Evolutionary conservation across 2,888 invertebrate genomes (phyloP).

Genomic region (Stenotaenia linearis): DNA sequence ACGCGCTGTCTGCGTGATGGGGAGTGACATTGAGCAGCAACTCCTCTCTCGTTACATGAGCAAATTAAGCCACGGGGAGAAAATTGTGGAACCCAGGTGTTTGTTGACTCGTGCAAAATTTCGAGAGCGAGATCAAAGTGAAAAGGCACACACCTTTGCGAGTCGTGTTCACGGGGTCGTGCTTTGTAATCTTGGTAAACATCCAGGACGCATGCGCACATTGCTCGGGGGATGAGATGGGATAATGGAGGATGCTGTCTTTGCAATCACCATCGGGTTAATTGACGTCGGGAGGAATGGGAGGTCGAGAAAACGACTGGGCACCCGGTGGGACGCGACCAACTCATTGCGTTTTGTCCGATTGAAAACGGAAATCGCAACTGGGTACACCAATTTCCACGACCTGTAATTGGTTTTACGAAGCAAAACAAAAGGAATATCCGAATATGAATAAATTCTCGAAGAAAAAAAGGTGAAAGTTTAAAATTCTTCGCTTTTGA

Average conservation of each 20-base stretch:
- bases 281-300: neutral
- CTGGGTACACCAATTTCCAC: neutral
- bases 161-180: neutral
- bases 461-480: neutral
- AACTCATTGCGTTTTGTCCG: neutral
- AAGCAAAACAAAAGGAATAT: neutral
- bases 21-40: constrained; percentile 12
- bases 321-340: neutral
- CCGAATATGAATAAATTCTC: too few species aligned
- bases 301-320: neutral
- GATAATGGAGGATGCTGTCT: constrained; percentile 4
- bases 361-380: neutral
- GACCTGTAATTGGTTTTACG: neutral
- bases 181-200: neutral
- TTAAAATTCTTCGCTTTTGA: neutral
- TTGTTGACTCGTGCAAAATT: constrained; percentile 20
- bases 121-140: neutral
- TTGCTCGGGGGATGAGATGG: neutral
- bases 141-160: neutral
- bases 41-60: constrained; percentile 21
- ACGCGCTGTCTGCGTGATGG: constrained; percentile 14
- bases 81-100: constrained; percentile 16
- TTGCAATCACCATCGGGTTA: constrained; percentile 16
- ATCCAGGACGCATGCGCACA: neutral
- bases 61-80: constrained; percentile 12